These are phyloP conservation scores for Beroe ovata DNA, from an alignment of 37 sponge, comb jelly and placozoan genomes.

Conservation along the genomic window DNA sequence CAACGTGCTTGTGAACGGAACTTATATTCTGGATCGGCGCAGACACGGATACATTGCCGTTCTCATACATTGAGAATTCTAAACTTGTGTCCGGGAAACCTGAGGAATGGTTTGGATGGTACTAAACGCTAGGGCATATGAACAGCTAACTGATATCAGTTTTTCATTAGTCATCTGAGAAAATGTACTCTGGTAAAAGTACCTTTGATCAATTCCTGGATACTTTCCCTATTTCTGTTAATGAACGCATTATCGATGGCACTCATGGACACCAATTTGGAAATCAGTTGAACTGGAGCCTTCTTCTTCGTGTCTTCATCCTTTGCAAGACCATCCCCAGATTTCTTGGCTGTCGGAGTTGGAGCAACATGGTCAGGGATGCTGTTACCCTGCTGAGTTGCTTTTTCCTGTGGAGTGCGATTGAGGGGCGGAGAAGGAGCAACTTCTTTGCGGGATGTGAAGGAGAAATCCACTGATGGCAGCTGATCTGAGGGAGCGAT, in stretches of 20 bases:
- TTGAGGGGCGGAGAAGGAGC: no score
- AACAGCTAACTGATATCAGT: background rate
- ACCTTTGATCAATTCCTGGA: slow-evolving; percentile 38
- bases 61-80: slow-evolving; percentile 12
- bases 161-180: background rate
- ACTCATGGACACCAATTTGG: slow-evolving; percentile 51
- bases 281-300: slow-evolving; percentile 6
- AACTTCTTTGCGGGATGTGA: background rate
- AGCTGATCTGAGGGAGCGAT: no score
- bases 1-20: slow-evolving; percentile 3
- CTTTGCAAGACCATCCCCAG: no score
- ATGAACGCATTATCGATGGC: slow-evolving; percentile 24
- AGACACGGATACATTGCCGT: slow-evolving; percentile 19
- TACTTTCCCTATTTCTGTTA: background rate
- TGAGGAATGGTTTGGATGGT: no score
- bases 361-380: no score
- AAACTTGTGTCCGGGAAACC: slow-evolving; percentile 11
- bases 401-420: no score
- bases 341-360: no score
- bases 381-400: no score
- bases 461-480: background rate
- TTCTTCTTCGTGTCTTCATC: no score
- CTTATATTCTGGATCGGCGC: background rate
- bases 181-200: background rate
- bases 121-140: no score